Base-by-base conservation (phyloP, 2,888 invertebrate genomes). In the Cheilosia soror region DNA sequence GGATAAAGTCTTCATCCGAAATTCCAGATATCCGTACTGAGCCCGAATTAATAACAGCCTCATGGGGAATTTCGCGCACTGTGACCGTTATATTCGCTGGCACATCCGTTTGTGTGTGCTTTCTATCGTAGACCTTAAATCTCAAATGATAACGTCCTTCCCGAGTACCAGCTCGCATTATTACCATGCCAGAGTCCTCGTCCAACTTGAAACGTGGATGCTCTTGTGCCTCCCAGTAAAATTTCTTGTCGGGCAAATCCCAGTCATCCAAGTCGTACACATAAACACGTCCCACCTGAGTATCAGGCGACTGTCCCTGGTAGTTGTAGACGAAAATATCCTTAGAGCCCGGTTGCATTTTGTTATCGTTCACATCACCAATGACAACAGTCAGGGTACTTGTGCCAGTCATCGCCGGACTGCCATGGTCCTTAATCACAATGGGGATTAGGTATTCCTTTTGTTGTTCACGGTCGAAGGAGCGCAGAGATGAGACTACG, bases 231-330 rank as follows among this genome's bases (percentile, higher is more conserved):
- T 97, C 97, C 97, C 98, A 98, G 91, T 97, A 97, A 93, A 98
- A 99, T 90, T 97, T 98, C 92, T 99, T 99, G 92, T 99, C 99
- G 0, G 97, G 97, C 87, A 98, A 93, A 93, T 99, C 99, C 99
- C 99, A 99, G 92, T 99, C 99, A 92, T 99, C 99, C 87, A 97
- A 93, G 93, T 99, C 99, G 90, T 98, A 97, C 0, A 99, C 99
- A 92, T 98, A 99, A 6, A 99, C 99, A 85, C 97, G 94, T 42
- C 99, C 99, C 87, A 99, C 96, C 92, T 96, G 97, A 0, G 98
- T 97, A 89, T 97, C 97, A 31, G 96, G 97, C 73, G 97, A 96
- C 92, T 96, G 96, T 13, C 97, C 97, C 94, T 97, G 95, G 89
- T 99, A 99, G 93, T 98, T 99, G 93, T 99, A 99, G 2, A 99